Evolutionary conservation across 2,113 vertebrate genomes (phyloP).

Genomic region (Pomatorhinus ruficollis): DNA sequence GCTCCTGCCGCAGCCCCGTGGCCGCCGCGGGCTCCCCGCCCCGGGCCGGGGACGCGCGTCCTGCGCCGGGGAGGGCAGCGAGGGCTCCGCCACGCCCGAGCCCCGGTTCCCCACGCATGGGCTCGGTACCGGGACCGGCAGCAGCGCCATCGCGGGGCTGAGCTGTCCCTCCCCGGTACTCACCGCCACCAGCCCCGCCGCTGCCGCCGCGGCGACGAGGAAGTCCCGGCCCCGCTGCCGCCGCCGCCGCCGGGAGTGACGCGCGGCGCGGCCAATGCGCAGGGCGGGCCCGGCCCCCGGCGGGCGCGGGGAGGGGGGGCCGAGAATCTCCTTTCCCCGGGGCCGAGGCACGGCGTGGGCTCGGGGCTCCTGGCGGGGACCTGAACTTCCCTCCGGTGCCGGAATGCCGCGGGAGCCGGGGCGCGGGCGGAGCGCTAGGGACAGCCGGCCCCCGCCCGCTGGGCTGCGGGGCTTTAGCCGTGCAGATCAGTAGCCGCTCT

Average conservation of each 20-base stretch:
- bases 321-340: background rate
- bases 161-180: background rate
- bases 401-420: background rate
- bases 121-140: background rate
- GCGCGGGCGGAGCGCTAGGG: fast-evolving
- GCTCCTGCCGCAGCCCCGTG: background rate
- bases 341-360: background rate
- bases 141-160: too few relatives aligned
- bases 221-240: background rate
- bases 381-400: fast-evolving
- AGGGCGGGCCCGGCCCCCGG: background rate
- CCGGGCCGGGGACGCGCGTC: background rate
- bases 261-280: conserved; percentile 1
- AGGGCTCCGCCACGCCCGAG: background rate
- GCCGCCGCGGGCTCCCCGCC: background rate
- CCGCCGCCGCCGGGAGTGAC: background rate
- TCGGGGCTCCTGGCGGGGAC: fast-evolving
- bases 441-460: background rate
- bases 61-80: background rate
- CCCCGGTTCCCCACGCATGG: too few relatives aligned
- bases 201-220: background rate
- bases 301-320: background rate
- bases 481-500: fast-evolving
- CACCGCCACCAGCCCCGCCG: background rate
- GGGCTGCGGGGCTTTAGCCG: background rate